A percentile compares a stretch with the other conserved stretches of the same genome.
These are phyloP conservation scores for Poecilus cupreus DNA, from an alignment of 2,888 invertebrate genomes.

Conservation along the genomic window DNA sequence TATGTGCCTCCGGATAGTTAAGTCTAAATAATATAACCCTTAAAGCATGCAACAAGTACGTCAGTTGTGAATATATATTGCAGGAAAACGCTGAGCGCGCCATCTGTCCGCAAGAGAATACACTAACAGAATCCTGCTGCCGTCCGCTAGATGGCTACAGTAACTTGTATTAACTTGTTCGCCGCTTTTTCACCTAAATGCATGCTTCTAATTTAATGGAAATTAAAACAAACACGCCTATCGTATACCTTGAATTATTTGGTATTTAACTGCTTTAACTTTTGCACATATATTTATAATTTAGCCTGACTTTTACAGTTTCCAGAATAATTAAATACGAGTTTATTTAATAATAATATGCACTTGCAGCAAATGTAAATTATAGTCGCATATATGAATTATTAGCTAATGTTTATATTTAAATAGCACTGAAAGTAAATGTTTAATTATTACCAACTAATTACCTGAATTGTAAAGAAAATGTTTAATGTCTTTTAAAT, in stretches of 20 bases:
- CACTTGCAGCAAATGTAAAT: too few relatives aligned
- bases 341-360: too few relatives aligned
- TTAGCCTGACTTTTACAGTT: not conserved
- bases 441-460: not conserved
- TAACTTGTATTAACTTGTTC: not conserved
- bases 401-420: not conserved
- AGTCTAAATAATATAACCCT: not conserved
- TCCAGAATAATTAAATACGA: not conserved
- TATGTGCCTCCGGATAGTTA: too few relatives aligned
- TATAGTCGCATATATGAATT: not conserved
- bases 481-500: not conserved
- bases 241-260: not conserved
- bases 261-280: not conserved
- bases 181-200: not conserved
- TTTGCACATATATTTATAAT: too few relatives aligned
- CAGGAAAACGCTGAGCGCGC: not conserved
- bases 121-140: not conserved
- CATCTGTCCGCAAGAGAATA: not conserved
- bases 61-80: not conserved
- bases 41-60: not conserved
- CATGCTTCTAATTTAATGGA: not conserved
- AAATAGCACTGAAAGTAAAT: not conserved
- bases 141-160: not conserved
- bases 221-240: conserved; percentile 45
- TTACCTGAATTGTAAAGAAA: not conserved